phyloP scores from a whole-genome alignment of 1,140 invertebrate genomes.

The Phymastichus coffea region DNA sequence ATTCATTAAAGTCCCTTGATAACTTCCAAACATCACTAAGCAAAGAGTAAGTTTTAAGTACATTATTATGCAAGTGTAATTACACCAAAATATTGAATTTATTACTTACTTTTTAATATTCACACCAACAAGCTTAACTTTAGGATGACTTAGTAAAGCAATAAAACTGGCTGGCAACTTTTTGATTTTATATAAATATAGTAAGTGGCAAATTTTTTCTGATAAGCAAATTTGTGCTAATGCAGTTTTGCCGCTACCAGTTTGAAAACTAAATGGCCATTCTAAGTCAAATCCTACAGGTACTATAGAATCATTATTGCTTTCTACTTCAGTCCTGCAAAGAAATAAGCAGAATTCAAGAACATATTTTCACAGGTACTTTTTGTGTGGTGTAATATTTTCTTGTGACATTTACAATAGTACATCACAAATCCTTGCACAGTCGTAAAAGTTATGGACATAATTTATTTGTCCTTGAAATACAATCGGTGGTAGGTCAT shows the following conservation, averaged over 20 bases:
- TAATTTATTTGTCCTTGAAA: slow-evolving; percentile 59
- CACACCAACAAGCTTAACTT: slow-evolving; percentile 62
- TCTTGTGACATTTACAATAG: slow-evolving; percentile 55
- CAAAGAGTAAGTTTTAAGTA: slow-evolving; percentile 28
- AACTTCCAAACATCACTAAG: slow-evolving; percentile 66
- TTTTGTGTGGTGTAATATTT: slow-evolving; percentile 29
- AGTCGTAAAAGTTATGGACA: slow-evolving; percentile 54
- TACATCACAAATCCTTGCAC: slow-evolving; percentile 56
- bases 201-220: slow-evolving; percentile 58
- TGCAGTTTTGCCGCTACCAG: slow-evolving; percentile 62
- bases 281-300: slow-evolving; percentile 65
- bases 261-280: slow-evolving; percentile 65
- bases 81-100: no score
- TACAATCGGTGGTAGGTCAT: slow-evolving; percentile 45
- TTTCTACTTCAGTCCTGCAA: slow-evolving; percentile 55
- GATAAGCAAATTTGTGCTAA: slow-evolving; percentile 61
- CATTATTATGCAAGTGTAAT: not conserved
- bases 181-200: slow-evolving; percentile 59
- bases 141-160: slow-evolving; percentile 59
- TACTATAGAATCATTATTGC: slow-evolving; percentile 43
- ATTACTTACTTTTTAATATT: slow-evolving; percentile 68
- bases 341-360: slow-evolving; percentile 13
- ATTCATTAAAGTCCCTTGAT: slow-evolving; percentile 62
- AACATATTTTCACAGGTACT: slow-evolving; percentile 5
- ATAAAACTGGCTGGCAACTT: slow-evolving; percentile 60